Base-by-base conservation (phyloP, 2,888 invertebrate species). In the Lepas anatifera region DNA sequence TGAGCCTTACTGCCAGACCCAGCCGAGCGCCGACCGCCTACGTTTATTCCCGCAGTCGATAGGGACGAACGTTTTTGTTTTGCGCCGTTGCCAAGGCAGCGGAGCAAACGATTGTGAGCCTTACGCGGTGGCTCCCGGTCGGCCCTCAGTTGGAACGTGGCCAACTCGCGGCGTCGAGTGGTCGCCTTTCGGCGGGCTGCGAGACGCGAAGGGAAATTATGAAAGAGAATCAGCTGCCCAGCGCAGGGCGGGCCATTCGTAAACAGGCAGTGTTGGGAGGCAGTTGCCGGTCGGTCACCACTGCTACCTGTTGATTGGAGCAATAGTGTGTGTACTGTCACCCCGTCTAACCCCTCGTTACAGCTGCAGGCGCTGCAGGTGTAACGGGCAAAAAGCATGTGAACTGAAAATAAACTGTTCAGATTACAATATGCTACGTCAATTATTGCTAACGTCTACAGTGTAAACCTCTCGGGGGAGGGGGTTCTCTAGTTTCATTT, bases 41-140 rank as follows among this genome's bases (percentile, higher is more conserved):
- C 64, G 64, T 64, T 64, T 39, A 39, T 64, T 39, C 35, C 22
- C 39, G 64, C 39, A 64, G 64, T 64, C 64, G 64, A 64, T 64
- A 64, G 37, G 39, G 64, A 25, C 64, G 37, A 64, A 37, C 39
- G 64, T 64, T 64, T 64, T 64, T 39, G 64, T 37, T 64, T 37
- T 64, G 64, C 64, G 35, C 37, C 64, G 64, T 64, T 64, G 39
- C 39, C 39, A 37, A 39, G 64, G 64, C 64, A 39, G 39, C 64
- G 39, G 35, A 22, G 39, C 64, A 64, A 39, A 27, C 64, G 64
- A 64, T 64, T 64, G 35, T 64, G 64, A 13, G 35, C 64, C 64
- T 37, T 64, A 64, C 39, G 39, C 4, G 11, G 37, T 32, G 32
- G 13, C 32, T 32, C 32, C 32, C 27, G 58, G 1, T 32, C 7